These are phyloP conservation scores for Lemur catta DNA, from an alignment of 2,797 vertebrate species.

Conservation along the genomic window DNA sequence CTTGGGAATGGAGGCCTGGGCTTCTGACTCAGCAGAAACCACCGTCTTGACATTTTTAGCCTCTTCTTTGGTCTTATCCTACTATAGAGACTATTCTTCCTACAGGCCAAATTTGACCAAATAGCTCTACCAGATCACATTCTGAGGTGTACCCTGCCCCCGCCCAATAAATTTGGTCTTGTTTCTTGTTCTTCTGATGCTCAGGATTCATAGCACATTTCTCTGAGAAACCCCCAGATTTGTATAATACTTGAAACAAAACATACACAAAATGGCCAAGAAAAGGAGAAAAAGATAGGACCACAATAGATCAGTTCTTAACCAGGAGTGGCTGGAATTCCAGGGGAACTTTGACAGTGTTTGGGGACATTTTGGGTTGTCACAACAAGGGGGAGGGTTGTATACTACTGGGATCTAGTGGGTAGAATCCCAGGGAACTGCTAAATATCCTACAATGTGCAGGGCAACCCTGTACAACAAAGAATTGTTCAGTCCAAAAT, in stretches of 20 bases:
- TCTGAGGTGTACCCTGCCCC: neutral
- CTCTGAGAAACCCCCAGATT: neutral
- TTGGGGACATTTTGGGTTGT: neutral
- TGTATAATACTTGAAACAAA: neutral
- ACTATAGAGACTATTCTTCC: neutral
- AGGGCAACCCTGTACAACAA: neutral
- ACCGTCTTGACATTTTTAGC: conserved; percentile 51
- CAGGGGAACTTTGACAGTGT: neutral
- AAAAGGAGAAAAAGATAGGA: neutral
- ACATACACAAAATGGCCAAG: neutral
- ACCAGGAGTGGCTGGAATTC: neutral
- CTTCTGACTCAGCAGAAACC: conserved; percentile 70
- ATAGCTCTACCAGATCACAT: neutral
- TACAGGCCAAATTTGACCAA: conserved; percentile 1
- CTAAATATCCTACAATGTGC: neutral
- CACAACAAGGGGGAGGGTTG: neutral
- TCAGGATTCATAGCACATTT: neutral
- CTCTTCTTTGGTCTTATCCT: neutral
- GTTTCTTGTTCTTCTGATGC: neutral
- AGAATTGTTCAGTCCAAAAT: neutral
- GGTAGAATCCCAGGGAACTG: neutral
- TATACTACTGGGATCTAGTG: neutral
- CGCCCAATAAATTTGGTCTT: neutral
- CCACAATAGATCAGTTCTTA: neutral
- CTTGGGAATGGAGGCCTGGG: conserved; percentile 54